Percentiles rank a stretch among this genome's conserved stretches.
These are phyloP conservation scores for Trachurus trachurus DNA, from an alignment of 2,797 vertebrate genomes.

Conservation along the genomic window DNA sequence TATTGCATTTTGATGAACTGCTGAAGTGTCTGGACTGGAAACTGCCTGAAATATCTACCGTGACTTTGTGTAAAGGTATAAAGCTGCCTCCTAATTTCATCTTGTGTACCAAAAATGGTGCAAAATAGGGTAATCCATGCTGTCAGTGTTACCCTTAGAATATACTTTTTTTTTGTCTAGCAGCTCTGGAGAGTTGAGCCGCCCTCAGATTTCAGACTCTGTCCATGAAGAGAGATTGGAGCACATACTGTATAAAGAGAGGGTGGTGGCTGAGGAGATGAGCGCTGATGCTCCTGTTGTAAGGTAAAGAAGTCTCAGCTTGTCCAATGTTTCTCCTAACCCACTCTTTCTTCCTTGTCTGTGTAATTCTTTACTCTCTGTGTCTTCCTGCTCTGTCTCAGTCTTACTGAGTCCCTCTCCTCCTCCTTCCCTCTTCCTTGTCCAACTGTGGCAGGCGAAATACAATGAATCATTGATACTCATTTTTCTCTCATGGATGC, in stretches of 20 bases:
- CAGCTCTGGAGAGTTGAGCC: background rate
- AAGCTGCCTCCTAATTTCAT: background rate
- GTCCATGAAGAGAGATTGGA: background rate
- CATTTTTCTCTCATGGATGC: conserved; percentile 76
- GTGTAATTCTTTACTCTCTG: conserved; percentile 8
- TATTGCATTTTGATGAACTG: background rate
- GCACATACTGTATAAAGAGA: conserved; percentile 1
- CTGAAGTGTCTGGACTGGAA: background rate
- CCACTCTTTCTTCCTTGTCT: background rate
- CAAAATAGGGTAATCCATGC: background rate
- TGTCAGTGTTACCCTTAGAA: background rate
- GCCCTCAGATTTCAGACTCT: background rate
- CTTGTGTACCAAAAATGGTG: background rate
- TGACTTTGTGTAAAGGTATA: background rate
- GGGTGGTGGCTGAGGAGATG: background rate
- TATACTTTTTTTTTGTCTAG: background rate
- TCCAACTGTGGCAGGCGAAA: conserved; percentile 65
- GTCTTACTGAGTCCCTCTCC: conserved; percentile 9
- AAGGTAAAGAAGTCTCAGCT: conserved; percentile 41
- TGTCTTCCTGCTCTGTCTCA: background rate
- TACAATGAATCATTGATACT: conserved; percentile 81
- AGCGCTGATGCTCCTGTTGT: conserved; percentile 36
- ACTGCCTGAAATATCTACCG: background rate
- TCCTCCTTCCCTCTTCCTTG: conserved; percentile 22
- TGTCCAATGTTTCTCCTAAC: conserved; percentile 47